Base-by-base conservation (phyloP, 2,888 invertebrate species). In the Ferrisia virgata region DNA sequence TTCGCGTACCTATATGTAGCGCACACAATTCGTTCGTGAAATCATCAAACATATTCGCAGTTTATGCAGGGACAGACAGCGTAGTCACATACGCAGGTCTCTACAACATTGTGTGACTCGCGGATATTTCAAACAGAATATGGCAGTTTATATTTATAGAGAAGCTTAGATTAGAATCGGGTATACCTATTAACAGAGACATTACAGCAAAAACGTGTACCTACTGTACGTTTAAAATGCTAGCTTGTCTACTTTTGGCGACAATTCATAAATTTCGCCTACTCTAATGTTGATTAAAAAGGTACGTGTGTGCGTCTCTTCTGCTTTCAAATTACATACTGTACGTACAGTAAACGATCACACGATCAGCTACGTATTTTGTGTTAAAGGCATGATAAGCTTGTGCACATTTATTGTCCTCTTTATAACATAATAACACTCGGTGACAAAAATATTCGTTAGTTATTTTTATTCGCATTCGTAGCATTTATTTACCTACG, bases 231-330 rank as follows among this genome's bases (percentile, higher is more conserved):
- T 43, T 79, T 43, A 64, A 43, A 79, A 43, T 39, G 78, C 25
- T 28, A 78, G 36, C 36, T 39, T 28, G 79, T 79, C 79, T 79
- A 79, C 43, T 79, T 79, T 79, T 79, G 79, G 79, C 79, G 79
- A 79, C 79, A 79, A 79, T 36, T 79, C 79, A 79, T 43, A 28
- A 28, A 25, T 64, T 64, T 64, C 64, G 28, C 28, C 64, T 28
- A 64, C 28, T 64, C 64, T 5, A 8, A 22, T 53, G 64, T 64
- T 64, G 28, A 64, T 64, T 64, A 64, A 28, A 64, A 28, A 64
- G 64, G 64, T 64, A 64, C 22, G 11, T 28, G 25, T 1, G 58
- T 18, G 25, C 15, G 28, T 64, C 28, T 64, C 15, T 64, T 3
- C 13, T 13, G 15, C 6, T 64, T 64, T 18, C 53, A 64, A 64